Base-by-base conservation (phyloP, 2,113 vertebrate species). In the Phodopus roborovskii region DNA sequence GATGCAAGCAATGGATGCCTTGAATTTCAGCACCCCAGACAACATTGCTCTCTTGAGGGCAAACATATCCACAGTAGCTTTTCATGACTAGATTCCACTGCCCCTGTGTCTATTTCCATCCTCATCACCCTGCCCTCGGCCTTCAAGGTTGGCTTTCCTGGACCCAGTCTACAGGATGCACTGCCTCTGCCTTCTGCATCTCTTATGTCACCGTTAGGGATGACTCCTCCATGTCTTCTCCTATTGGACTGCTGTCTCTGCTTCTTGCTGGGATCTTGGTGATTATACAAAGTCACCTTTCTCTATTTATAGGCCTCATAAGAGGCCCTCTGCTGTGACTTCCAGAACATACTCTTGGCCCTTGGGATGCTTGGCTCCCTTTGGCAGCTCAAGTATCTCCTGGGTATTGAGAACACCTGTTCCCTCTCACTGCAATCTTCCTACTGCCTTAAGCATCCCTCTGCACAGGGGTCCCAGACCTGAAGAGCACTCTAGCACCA, bases 291-390 rank as follows among this genome's bases (percentile, higher is more conserved):
- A 77, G 33, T 53, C n/a, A n/a, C n/a, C n/a, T n/a, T 42, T 92
- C 86, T 85, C 78, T 86, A 42, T 91, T 97, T 95, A 50, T 77
- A 50, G 42, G 45, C 60, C 28, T 90, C 58, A 3, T 30, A 24
- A 95, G 16, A 45, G 33, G 90, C n/a, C 33, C 82, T 68, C 16
- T 70, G 24, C 9, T 17, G 28, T n/a, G 19, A 8, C 45, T 96
- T 82, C 17, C 36, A 58, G 50, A 58, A 81, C 50, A 88, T 70
- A 39, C 20, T 77, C 24, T 68, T 36, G 17, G 7, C 16, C 36
- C 10, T 64, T 26, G 62, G 39, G 58, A 39, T 58, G 60, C 48
- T 22, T 78, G 30, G 1, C 16, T 88, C 39, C 2, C 19, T 64
- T 77, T 58, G 19, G 75, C 42, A 79, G 42, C 45, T 50, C 70